Evolutionary conservation across 1,140 invertebrate genomes (phyloP), one percentile per base, ranked within the genome.

Genomic region (Aphidius gifuensis): DNA sequence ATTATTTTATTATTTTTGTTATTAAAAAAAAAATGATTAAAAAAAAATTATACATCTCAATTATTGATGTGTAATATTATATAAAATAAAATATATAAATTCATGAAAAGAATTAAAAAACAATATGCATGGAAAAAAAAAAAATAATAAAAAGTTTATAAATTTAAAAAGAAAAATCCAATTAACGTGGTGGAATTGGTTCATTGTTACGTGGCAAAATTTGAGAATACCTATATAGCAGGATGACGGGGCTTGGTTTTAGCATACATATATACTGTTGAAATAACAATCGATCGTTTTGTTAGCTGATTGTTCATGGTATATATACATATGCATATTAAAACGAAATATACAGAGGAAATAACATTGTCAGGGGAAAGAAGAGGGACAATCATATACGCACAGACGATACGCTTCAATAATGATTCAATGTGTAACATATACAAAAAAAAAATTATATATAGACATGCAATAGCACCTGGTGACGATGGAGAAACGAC

Each of bases 261-360:
- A 66, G 66, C 64, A 61, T 39, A 53, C 40, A 21, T 11, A 23
- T 47, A 45, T 45, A 49, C 53, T 50, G 61, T 63, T 63, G 56
- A 44, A 63, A 63, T 63, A 63, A 63, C 61, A 63, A 63, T 63
- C 61, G 61, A 63, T 63, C 61, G 61, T 63, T 63, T 32, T 63
- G 61, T 63, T 55, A 56, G 62, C 57, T 48, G 62, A 64, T 59
- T 60, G 58, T 64, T 43, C 58, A 54, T 60, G 50, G 21, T 51
- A 60, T 44, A 50, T 61, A 65, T 60, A 60, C 21, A 56, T 46
- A 60, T 58, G 23, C 23, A 32, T 32, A 32, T 61, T 47, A 66
- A 9, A 50, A 55, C 55, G 51, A 69, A 44, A 32, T 32, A 64
- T 56, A 66, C 60, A 58, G 51, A 8, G 55, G 42, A 21, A 47